Evolutionary conservation across 2,113 vertebrate genomes (phyloP).

Genomic region (Lucifuga dentata): DNA sequence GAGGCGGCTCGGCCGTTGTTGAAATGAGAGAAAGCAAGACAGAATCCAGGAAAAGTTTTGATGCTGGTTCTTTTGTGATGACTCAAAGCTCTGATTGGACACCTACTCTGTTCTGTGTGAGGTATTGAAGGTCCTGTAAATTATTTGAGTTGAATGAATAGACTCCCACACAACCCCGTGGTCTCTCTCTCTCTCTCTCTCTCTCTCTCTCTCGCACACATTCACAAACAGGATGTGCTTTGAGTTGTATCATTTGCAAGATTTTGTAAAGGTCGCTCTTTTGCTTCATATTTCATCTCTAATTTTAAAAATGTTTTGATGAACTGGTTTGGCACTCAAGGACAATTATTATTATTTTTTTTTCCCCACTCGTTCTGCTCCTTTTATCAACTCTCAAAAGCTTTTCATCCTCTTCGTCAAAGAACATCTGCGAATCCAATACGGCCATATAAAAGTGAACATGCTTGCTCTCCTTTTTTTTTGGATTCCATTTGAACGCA

Average conservation of each 20-base stretch:
- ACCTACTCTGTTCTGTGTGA: constrained; percentile 5
- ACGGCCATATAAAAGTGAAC: too few species aligned
- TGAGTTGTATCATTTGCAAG: not conserved
- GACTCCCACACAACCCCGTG: not conserved
- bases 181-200: too few species aligned
- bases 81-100: constrained; percentile 3
- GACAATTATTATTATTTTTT: accelerated
- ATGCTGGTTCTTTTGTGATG: constrained; percentile 10
- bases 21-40: not conserved
- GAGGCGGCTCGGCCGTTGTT: not conserved
- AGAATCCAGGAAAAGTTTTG: not conserved
- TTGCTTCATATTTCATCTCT: not conserved
- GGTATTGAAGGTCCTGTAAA: not conserved
- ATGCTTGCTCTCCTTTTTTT: too few species aligned
- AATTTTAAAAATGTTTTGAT: not conserved
- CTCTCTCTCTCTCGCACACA: too few species aligned
- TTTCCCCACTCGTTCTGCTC: not conserved
- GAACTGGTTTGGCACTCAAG: constrained; percentile 9
- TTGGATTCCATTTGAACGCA: not conserved
- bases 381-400: constrained; percentile 14
- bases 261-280: not conserved
- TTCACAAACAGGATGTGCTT: too few species aligned
- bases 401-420: constrained; percentile 5
- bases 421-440: too few species aligned
- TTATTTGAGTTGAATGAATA: constrained; percentile 11